Base-by-base conservation (phyloP, 2,888 invertebrate genomes). In the Baccha elongata region DNA sequence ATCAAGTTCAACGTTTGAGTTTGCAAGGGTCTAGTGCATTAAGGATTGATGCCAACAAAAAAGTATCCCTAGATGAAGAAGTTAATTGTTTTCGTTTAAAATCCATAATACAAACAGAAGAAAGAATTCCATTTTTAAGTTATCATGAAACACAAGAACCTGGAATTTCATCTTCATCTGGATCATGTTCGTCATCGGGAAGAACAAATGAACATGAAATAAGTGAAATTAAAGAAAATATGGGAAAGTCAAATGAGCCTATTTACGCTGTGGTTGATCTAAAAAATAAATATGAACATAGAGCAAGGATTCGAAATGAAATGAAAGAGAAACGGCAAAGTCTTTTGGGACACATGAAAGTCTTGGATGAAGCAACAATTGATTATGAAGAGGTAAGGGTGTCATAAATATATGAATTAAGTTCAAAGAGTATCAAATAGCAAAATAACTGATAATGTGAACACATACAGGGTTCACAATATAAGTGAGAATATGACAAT, bases 181-280 rank as follows among this genome's bases (percentile, higher is more conserved):
- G 52, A n/a, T 71, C 81, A 6, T 60, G 19, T 15, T 60, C 67
- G 8, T 46, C 64, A 4, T 32, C 81, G 13, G 76, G 52, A n/a
- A 71, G 53, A 40, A 65, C 53, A 67, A 65, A 60, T n/a, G 81
- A 72, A 7, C 44, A 58, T 42, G 72, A 67, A 48, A 75, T 40
- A 10, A 71, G 60, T 42, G 76, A 71, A 60, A 29, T 72, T 8
- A 35, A 53, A 23, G 65, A 71, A 17, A 65, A 60, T 29, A 15
- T 40, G 2, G 50, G n/a, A 7, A 48, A 32, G 13, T 48, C 55
- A 32, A 53, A 64, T 62, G 88, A 88, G 60, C 88, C 88, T 15
- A 87, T 88, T 84, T 88, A 88, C 86, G 88, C 88, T n/a, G 87
- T 88, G 10, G 87, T 88, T 26, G 87, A 88, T 85, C 85, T 88